Base-by-base conservation (phyloP, 2,888 invertebrate species). In the Temnothorax unifasciatus region DNA sequence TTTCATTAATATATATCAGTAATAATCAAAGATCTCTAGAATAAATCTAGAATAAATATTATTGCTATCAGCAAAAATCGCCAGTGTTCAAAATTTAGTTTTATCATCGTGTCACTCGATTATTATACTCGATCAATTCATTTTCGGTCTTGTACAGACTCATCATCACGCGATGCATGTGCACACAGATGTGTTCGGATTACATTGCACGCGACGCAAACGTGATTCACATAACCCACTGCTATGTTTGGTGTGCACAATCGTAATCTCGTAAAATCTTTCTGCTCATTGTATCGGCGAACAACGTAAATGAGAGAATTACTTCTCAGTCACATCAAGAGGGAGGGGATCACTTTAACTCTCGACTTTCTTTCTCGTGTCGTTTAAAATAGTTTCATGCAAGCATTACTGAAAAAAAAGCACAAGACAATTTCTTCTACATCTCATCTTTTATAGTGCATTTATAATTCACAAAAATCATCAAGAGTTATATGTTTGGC, bases 211-310 rank as follows among this genome's bases (percentile, higher is more conserved):
- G 85, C 76, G 76, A 86, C 87, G 87, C 83, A 66, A 88, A 69
- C 85, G 86, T 90, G 90, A 89, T 90, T 90, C 90, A 85, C 84
- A 85, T 90, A 90, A 90, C 85, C 85, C 83, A 85, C 83, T 90
- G 74, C 74, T 85, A 86, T 81, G 74, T 89, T 89, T 86, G 85
- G 63, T 85, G 29, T 29, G 29, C 29, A 89, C 76, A 82, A 68
- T 34, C 34, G 6, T 34, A 34, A 57, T 85, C 85, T 85, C 85
- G 11, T 38, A 57, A 38, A 41, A 81, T 90, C 81, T 84, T 90
- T 83, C 71, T 86, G 85, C 57, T 74, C 75, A 85, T 85, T 86
- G 83, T 83, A 85, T 90, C 79, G 77, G 74, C 69, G 82, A 77
- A 38, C 44, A 69, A 84, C 57, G 54, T 75, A 79, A 82, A 50